phyloP scores from a whole-genome alignment of 2,888 invertebrate genomes.

The Pseudoips prasinana region DNA sequence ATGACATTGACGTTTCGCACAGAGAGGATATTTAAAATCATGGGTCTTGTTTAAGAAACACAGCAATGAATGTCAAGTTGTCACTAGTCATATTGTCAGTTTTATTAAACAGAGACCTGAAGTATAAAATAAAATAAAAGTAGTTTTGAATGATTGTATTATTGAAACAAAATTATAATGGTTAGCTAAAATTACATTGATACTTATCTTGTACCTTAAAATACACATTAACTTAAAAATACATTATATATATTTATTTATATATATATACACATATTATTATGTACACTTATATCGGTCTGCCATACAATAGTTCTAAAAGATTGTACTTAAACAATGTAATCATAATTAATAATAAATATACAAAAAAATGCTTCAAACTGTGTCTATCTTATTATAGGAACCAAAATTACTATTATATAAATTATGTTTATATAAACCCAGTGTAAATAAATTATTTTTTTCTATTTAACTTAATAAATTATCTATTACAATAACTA shows the following conservation, averaged over 20 bases:
- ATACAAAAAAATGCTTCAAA: conserved; percentile 63
- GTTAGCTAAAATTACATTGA: conserved; percentile 25
- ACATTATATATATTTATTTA: conserved; percentile 26
- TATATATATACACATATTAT: conserved; percentile 23
- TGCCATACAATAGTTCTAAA: conserved; percentile 29
- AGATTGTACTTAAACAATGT: conserved; percentile 44
- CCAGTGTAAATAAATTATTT: conserved; percentile 70
- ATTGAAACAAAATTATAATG: conserved; percentile 27
- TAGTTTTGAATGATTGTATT: neutral
- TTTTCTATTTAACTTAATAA: conserved; percentile 52
- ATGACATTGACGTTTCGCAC: no score
- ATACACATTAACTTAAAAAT: conserved; percentile 34
- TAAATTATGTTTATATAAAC: conserved; percentile 41
- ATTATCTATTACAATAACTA: conserved; percentile 57
- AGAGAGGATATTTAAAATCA: no score
- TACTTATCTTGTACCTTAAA: conserved; percentile 36
- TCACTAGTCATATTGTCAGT: no score
- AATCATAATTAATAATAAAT: conserved; percentile 55
- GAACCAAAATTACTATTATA: conserved; percentile 71
- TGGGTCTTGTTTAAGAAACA: no score
- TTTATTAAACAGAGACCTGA: no score
- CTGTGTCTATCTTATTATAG: conserved; percentile 73
- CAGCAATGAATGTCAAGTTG: no score
- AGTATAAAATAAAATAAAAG: no score
- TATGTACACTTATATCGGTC: conserved; percentile 29